A percentile compares a stretch with the other conserved stretches of the same genome.
Conservation (phyloP, 1,140 invertebrate genomes). For the Trichomalopsis sarcophagae region DNA sequence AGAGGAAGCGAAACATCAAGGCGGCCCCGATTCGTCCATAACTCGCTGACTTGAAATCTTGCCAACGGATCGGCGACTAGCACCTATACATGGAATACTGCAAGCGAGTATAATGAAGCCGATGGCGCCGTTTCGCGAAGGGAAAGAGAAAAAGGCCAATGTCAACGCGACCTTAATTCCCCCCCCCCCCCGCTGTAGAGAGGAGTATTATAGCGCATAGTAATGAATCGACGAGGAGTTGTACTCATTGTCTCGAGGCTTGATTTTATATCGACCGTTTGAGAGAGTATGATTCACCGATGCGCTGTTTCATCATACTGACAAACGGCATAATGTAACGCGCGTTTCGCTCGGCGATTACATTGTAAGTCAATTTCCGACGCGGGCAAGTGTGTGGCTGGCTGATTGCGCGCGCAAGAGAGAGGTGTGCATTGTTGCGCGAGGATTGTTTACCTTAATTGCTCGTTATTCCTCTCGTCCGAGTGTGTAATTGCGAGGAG, state of each 20-base stretch:
- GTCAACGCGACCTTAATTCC: slow-evolving; percentile 56
- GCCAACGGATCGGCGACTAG: slow-evolving; percentile 42
- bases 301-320: background rate
- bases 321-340: background rate
- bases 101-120: slow-evolving; percentile 44
- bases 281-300: slow-evolving; percentile 21
- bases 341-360: slow-evolving; percentile 22
- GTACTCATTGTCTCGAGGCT: background rate
- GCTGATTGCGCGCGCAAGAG: background rate
- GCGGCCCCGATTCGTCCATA: background rate
- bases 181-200: background rate
- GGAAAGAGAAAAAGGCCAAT: slow-evolving; percentile 63
- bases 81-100: no score
- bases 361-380: slow-evolving; percentile 25
- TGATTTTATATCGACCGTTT: background rate
- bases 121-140: slow-evolving; percentile 34
- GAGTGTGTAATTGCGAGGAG: background rate
- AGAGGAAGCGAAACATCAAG: background rate
- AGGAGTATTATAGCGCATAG: background rate
- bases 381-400: background rate
- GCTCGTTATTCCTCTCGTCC: background rate
- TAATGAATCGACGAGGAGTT: background rate
- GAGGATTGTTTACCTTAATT: background rate
- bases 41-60: slow-evolving; percentile 46
- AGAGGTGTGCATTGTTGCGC: background rate